phyloP scores from a whole-genome alignment of 2,797 vertebrate genomes.

The Antrozous pallidus region DNA sequence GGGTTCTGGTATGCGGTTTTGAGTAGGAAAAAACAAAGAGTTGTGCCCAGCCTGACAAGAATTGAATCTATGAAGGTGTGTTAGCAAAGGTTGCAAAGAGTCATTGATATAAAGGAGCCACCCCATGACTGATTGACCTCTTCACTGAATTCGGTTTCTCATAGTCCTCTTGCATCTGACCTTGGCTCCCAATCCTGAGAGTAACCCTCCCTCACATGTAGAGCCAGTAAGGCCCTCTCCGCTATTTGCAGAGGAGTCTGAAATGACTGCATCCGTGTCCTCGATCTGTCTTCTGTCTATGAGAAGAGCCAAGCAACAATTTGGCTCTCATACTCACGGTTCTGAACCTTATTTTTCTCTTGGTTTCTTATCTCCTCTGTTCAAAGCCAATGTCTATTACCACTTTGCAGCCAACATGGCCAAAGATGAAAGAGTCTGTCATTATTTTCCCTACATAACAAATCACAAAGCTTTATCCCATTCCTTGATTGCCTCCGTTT shows the following conservation, averaged over 20 bases:
- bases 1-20: not conserved
- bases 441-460: constrained; percentile 76
- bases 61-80: not conserved
- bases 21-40: not conserved
- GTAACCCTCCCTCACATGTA: not conserved
- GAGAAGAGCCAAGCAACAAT: constrained; percentile 73
- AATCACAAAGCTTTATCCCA: constrained; percentile 76
- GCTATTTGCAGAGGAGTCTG: not conserved
- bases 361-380: constrained; percentile 77
- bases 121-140: not conserved
- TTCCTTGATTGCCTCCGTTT: constrained; percentile 73
- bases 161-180: not conserved
- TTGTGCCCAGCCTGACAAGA: not conserved
- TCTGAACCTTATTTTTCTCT: constrained; percentile 72
- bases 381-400: constrained; percentile 78
- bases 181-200: not conserved
- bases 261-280: not conserved
- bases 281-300: not conserved
- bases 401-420: constrained; percentile 78
- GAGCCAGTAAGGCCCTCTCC: not conserved
- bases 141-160: not conserved
- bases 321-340: constrained; percentile 60
- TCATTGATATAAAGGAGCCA: not conserved
- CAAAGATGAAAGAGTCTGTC: constrained; percentile 81
- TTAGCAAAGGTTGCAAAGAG: not conserved